A percentile compares a stretch with the other conserved stretches of the same genome.
These are phyloP conservation scores for Opisthocomus hoazin DNA, from an alignment of 2,113 vertebrate species.

Conservation along the genomic window DNA sequence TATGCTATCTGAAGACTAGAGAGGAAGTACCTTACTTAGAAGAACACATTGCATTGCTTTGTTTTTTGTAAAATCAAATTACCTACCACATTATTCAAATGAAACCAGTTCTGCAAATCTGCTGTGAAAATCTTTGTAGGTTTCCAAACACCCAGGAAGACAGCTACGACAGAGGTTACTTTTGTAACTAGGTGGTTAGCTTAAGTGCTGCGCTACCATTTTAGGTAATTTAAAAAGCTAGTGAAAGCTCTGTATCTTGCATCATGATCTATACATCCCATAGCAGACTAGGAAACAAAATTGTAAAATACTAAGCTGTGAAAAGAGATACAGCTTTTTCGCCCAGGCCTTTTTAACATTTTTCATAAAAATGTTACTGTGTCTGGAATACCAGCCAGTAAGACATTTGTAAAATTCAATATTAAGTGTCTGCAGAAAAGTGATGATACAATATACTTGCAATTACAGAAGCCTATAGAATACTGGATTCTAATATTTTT, in stretches of 20 bases:
- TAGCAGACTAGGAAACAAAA: neutral
- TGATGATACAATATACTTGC: constrained; percentile 36
- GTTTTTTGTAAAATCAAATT: neutral
- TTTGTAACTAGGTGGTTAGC: neutral
- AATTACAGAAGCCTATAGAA: constrained; percentile 1
- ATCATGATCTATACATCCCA: neutral
- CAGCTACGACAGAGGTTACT: neutral
- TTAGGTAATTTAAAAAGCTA: neutral
- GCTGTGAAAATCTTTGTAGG: neutral
- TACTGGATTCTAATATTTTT: constrained; percentile 43
- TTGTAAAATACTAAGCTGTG: neutral
- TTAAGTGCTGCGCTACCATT: neutral
- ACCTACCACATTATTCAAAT: neutral
- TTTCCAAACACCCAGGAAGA: neutral
- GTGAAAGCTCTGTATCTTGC: neutral
- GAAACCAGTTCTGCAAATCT: neutral
- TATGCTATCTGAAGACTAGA: neutral
- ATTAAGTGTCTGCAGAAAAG: neutral
- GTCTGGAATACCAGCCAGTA: neutral
- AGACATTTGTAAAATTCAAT: neutral
- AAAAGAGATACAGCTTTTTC: neutral
- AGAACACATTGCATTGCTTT: neutral
- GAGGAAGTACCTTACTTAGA: neutral
- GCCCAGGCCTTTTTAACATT: neutral
- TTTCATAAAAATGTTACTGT: neutral